Evolutionary conservation across 2,797 vertebrate species (phyloP).

Genomic region (Pteronotus mesoamericanus): DNA sequence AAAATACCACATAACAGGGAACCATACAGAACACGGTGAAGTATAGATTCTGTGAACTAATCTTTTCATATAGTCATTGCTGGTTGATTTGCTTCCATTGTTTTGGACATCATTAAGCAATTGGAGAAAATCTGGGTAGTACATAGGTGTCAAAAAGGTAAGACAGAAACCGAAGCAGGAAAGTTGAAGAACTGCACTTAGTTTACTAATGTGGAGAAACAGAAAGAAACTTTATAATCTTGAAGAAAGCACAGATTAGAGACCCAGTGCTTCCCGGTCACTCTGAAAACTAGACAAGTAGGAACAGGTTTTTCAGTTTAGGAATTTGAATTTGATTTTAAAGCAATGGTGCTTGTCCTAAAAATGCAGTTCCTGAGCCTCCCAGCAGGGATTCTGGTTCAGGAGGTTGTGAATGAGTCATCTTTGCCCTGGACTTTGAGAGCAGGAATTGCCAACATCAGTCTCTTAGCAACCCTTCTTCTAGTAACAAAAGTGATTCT

Average conservation of each 20-base stretch:
- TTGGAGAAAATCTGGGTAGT: background rate
- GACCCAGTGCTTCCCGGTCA: background rate
- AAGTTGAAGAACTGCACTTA: background rate
- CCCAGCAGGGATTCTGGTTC: background rate
- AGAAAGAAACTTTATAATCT: background rate
- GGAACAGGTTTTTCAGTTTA: background rate
- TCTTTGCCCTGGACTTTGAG: no score
- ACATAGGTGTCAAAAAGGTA: background rate
- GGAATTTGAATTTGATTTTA: background rate
- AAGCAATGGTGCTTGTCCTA: background rate
- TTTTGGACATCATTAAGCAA: background rate
- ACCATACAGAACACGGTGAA: background rate
- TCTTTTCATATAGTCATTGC: background rate
- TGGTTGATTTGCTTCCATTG: background rate
- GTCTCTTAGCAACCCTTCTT: background rate
- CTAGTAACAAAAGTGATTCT: background rate
- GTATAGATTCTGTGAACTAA: background rate
- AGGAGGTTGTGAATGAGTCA: background rate
- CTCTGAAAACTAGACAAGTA: background rate
- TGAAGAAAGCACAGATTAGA: background rate
- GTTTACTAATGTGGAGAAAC: background rate
- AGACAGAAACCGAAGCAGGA: background rate
- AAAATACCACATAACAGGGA: background rate
- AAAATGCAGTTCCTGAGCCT: background rate
- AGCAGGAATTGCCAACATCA: background rate